Evolutionary conservation across 1,140 invertebrate species (phyloP).

Genomic region (Theocolax elegans): DNA sequence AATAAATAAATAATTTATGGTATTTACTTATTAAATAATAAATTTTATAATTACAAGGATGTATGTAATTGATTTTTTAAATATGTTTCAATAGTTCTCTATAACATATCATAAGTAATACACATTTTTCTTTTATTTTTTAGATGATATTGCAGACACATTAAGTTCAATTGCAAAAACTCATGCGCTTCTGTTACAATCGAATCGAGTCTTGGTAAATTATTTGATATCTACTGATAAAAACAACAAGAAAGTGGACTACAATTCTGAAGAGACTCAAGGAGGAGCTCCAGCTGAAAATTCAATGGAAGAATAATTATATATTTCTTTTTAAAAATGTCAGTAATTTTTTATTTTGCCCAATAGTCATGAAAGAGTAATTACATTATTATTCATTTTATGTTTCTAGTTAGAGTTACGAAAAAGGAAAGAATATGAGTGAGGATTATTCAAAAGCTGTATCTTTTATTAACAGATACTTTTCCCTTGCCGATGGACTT

Average conservation of each 20-base stretch:
- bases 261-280: too few relatives aligned
- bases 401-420: not conserved
- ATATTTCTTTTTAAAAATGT: too few relatives aligned
- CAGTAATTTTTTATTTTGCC: too few relatives aligned
- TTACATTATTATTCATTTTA: constrained; percentile 14
- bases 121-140: constrained; percentile 25
- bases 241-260: not conserved
- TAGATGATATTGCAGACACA: constrained; percentile 40
- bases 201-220: constrained; percentile 37
- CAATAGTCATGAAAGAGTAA: too few relatives aligned
- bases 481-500: constrained; percentile 53
- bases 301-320: too few relatives aligned
- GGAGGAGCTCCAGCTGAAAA: too few relatives aligned
- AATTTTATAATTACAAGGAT: too few relatives aligned
- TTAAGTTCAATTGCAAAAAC: constrained; percentile 31
- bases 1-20: too few relatives aligned
- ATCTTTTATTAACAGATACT: constrained; percentile 55
- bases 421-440: constrained; percentile 24
- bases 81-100: not conserved
- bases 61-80: too few relatives aligned
- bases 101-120: not conserved
- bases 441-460: constrained; percentile 44
- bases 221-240: constrained; percentile 31
- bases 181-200: constrained; percentile 33
- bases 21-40: too few relatives aligned